Evolutionary conservation across 2,888 invertebrate species (phyloP), one percentile per base, ranked within the genome.

Genomic region (Nebria brevicollis): DNA sequence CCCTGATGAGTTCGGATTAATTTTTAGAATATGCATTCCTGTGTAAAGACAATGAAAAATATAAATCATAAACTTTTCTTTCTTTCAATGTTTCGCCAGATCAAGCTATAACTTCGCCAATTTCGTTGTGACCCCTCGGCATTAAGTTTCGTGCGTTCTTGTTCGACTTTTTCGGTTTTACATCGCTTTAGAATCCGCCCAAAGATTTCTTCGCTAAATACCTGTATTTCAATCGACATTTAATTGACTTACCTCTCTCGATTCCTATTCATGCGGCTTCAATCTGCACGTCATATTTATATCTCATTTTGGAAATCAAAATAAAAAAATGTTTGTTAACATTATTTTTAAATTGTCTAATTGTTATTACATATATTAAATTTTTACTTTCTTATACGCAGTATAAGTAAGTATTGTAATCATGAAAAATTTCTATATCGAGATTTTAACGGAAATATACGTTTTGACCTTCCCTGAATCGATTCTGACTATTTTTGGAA

Each of bases 1-100:
- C 20, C 20, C 54, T 54, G 34, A 34, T 34, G 5, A 25, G 54
- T 20, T 7, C 2, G 10, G 26, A 75, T 75, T 54, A 75, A 75
- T 75, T 26, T 75, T 70, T 70, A 77, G 70, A 77, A 54, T 77
- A 77, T 77, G 77, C 77, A 77, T 77, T 70, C 70, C 77, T 64
- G 72, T 54, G 4, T 54, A 77, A 66, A 72, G 72, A 77, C 77
- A 77, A 77, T 77, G 77, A 72, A 77, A 54, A 54, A 77, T 77
- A 77, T 77, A 77, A 77, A 77, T 77, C 77, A 77, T 54, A 77
- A 77, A 77, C 72, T 77, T 77, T 72, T 72, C 72, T 41, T 72
- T 77, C 77, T 77, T 77, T 72, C 65, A 77, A 72, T 77, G 72
- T 72, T 77, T 77, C 77, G 64, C 54, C 72, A 77, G 64, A 72